phyloP scores from a whole-genome alignment of 2,113 vertebrate species.

The Centropus bengalensis region DNA sequence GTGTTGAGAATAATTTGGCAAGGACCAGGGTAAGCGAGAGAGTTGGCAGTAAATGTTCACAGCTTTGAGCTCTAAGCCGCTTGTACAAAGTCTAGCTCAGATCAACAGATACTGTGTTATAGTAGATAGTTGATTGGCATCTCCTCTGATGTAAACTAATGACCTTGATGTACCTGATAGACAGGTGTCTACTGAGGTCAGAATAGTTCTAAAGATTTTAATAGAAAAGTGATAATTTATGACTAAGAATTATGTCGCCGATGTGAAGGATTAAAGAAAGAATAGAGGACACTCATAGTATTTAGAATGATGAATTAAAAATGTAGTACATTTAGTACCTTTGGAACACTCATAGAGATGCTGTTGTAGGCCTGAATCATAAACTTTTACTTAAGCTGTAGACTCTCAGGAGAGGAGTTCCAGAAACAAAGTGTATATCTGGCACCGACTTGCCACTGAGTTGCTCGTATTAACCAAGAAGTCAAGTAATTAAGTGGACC shows the following conservation, averaged over 20 bases:
- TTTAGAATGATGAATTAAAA: not conserved
- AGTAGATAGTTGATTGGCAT: not conserved
- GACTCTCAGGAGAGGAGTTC: not conserved
- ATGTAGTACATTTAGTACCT: not conserved
- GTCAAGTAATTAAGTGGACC: not conserved
- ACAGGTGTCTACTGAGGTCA: not conserved
- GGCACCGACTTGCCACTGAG: not conserved
- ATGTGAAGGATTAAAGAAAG: not conserved
- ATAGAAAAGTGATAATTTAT: not conserved
- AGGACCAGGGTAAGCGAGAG: not conserved
- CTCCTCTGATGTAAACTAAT: not conserved
- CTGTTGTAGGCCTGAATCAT: not conserved
- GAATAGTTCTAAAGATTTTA: not conserved
- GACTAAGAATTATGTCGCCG: not conserved
- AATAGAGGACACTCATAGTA: not conserved
- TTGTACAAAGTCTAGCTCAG: not conserved
- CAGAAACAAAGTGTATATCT: not conserved
- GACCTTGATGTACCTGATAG: not conserved
- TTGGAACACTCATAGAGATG: not conserved
- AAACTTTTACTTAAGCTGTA: not conserved
- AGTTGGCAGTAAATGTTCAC: not conserved
- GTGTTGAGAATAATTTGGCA: slow-evolving; percentile 30
- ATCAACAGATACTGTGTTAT: not conserved
- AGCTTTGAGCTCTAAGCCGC: not conserved
- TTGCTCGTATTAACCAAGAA: not conserved